A percentile compares a stretch with the other conserved stretches of the same genome.
These are phyloP conservation scores for Sympetrum striolatum DNA, from an alignment of 2,888 invertebrate genomes.

Conservation along the genomic window DNA sequence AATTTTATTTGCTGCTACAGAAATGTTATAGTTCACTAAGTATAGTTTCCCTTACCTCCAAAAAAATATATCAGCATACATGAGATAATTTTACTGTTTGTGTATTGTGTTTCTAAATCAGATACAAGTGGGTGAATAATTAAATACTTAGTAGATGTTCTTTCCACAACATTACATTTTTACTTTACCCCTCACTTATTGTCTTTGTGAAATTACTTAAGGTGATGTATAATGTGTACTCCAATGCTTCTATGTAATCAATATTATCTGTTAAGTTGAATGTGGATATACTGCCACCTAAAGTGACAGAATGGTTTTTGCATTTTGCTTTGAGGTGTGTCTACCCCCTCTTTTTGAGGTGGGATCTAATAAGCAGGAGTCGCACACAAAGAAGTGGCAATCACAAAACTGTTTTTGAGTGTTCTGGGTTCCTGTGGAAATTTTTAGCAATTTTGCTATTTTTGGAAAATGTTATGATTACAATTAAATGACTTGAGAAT, in stretches of 20 bases:
- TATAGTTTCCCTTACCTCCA: slow-evolving; percentile 11
- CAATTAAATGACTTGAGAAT: slow-evolving; percentile 44
- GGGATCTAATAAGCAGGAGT: slow-evolving; percentile 11
- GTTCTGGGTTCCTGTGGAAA: slow-evolving; percentile 45
- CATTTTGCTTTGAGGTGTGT: slow-evolving; percentile 35
- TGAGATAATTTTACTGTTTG: slow-evolving; percentile 27
- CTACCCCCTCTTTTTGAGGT: not conserved
- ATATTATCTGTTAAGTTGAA: slow-evolving; percentile 12
- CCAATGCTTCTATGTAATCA: slow-evolving; percentile 29
- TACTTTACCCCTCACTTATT: slow-evolving; percentile 28
- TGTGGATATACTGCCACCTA: slow-evolving; percentile 15
- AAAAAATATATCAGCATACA: not conserved
- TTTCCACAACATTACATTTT: not conserved
- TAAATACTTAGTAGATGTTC: slow-evolving; percentile 10
- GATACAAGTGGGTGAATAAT: slow-evolving; percentile 12
- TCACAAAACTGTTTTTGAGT: slow-evolving; percentile 42
- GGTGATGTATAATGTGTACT: slow-evolving; percentile 37
- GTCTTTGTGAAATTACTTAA: slow-evolving; percentile 18
- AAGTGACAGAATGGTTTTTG: slow-evolving; percentile 17
- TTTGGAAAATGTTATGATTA: slow-evolving; percentile 45
- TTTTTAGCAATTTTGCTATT: slow-evolving; percentile 44
- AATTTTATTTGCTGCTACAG: slow-evolving; percentile 33
- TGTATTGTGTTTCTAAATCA: slow-evolving; percentile 32
- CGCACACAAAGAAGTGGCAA: slow-evolving; percentile 14
- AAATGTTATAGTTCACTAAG: slow-evolving; percentile 22